Percentiles rank a stretch among this genome's conserved stretches.
Conservation (phyloP, 2,888 invertebrate genomes). For the Cheilosia pagana region DNA sequence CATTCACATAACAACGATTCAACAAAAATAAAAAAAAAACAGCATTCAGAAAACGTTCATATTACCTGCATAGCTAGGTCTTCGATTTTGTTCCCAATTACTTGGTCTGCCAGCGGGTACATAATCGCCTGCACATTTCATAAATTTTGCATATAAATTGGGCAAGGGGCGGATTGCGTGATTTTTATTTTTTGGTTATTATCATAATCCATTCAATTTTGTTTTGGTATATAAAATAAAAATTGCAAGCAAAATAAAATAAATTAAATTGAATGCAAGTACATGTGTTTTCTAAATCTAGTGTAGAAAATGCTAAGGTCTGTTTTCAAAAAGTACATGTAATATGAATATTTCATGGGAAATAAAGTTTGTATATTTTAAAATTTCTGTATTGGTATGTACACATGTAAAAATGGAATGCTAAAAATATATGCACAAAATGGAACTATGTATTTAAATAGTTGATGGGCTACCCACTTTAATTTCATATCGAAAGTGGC, state of each 20-base stretch:
- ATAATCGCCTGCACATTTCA: conserved; percentile 81
- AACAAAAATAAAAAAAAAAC: conserved; percentile 28
- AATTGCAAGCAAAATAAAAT: conserved; percentile 40
- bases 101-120: conserved; percentile 93
- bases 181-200: conserved; percentile 25
- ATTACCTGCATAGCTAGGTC: conserved; percentile 89
- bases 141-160: conserved; percentile 47
- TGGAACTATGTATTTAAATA: too few species aligned
- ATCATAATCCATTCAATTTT: conserved; percentile 28
- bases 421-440: too few species aligned
- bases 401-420: too few species aligned
- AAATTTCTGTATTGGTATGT: too few species aligned
- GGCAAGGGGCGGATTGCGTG: conserved; percentile 42
- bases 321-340: not conserved
- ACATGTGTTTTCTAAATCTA: not conserved
- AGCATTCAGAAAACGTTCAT: conserved; percentile 46
- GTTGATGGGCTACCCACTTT: too few species aligned
- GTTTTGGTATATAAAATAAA: conserved; percentile 26
- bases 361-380: not conserved
- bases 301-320: conserved; percentile 1
- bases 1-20: conserved; percentile 29
- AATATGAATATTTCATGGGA: conserved; percentile 8
- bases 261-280: conserved; percentile 7
- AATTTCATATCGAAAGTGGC: too few species aligned
- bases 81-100: conserved; percentile 90